Evolutionary conservation across 2,888 invertebrate genomes (phyloP), one percentile per base, ranked within the genome.

Genomic region (Campoletis raptor): DNA sequence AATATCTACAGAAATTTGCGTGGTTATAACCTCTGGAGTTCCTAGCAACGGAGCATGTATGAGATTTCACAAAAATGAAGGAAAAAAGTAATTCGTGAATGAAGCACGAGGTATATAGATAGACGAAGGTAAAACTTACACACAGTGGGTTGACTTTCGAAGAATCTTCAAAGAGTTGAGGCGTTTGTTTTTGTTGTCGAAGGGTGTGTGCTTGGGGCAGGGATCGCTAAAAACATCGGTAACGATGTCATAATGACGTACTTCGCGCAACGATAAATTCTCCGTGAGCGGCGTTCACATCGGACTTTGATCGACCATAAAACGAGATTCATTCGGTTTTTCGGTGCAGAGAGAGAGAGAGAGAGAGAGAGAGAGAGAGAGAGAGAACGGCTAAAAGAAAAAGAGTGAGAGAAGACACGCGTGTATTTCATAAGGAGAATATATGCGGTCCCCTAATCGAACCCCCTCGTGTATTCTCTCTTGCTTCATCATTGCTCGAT

Each of bases 401-500:
- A 67, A 73, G 40, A 45, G 67, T 10, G 76, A 54, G 67, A 74
- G 57, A 40, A 64, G 48, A 67, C 79, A 76, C 86, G 69, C 84
- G 78, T 81, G 78, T 81, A 84, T 86, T 84, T 81, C 73, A 40
- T 67, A 83, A 86, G 77, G 85, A 78, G 77, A 66, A 80, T 72
- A 52, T 72, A 85, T 67, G 82, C 54, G 77, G 83, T 85, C 78
- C 81, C 80, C 87, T 83, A 81, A 82, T 87, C 85, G 85, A 82
- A 85, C 57, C 77, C 83, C 78, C 70, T 85, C 86, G 78, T 76
- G 77, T 83, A 81, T 81, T 81, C 78, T 69, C 74, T 61, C 30
- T 61, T 86, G 88, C 88, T 90, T 90, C 90, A 88, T 90, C 91
- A 91, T 90, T 89, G 89, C 85, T 87, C 66, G 72, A 84, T 70